Base-by-base conservation (phyloP, 2,113 vertebrate genomes). In the Urocolius indicus region DNA sequence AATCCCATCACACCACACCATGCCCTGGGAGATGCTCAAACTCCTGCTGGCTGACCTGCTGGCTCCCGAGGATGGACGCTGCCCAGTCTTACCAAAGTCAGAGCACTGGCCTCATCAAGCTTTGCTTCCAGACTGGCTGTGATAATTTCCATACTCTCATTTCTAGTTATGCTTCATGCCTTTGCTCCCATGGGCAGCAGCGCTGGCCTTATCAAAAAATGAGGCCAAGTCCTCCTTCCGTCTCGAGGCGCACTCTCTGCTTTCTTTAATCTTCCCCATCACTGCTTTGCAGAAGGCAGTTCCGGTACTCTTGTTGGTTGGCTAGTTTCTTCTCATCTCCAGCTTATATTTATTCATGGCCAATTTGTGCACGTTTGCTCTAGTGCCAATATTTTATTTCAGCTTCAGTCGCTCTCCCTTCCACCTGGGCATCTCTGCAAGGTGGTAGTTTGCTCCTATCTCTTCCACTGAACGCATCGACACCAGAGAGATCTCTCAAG, bases 311-410 rank as follows among this genome's bases (percentile, higher is more conserved):
- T 58, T 62, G 48, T 49, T 20, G 26, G 18, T 63, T 93, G 61
- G 18, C 20, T 83, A 32, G 43, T 52, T 95, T 86, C 76, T 90
- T 79, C 86, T 77, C 86, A 71, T 93, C 79, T 89, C 63, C 63
- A 86, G 51, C 59, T 84, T 88, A 75, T 92, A 43, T 90, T 93
- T 96, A 93, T 92, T 95, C 79, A 84, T 92, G 73, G 51, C 17
- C 59, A 32, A 57, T 51, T 95, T 81, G 77, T 11, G 4, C 43
- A 32, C 74, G 80, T 84, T 84, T 43, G 2, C 88, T 77, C 76
- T 62, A 74, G 32, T 59, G 68, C 72, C 55, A 86, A 24, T 58
- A 62, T 90, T 92, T 94, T 81, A 81, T 93, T 92, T 84, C 75
- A 75, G 65, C 57, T 92, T 80, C 73, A 59, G 9, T 51, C 5